Base-by-base conservation (phyloP, 2,888 invertebrate genomes). In the Brachyptera risi region DNA sequence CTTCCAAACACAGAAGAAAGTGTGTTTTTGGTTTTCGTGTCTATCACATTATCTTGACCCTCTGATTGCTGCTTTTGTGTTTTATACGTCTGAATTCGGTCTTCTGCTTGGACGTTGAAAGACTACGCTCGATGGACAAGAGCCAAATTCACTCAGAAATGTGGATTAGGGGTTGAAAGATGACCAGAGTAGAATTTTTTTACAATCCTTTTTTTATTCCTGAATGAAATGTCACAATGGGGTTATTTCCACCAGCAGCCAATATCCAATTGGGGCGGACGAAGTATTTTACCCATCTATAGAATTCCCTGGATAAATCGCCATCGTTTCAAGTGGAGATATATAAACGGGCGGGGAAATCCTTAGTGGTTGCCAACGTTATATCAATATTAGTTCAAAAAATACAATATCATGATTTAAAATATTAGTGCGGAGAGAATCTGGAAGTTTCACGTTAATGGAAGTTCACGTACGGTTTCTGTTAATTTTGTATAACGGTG, bases 191-290 rank as follows among this genome's bases (percentile, higher is more conserved):
- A 17, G 35, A 35, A 31, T 37, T 54, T 54, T 54, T 54, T 54
- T 35, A 17, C 35, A 54, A 54, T 37, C 15, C 54, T 37, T 54
- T 31, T 31, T 54, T 54, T 23, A 24, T 24, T 24, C 24, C 24
- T 37, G 54, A 54, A 54, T 54, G 54, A 54, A 35, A 54, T 54
- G 54, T 54, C 54, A 54, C 54, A 54, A 54, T 54, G 54, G 54
- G 54, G 51, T 54, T 54, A 54, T 37, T 54, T 54, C 54, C 54
- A 54, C 19, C 37, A 17, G 54, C 15, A 23, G 54, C 54, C 54
- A 54, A 54, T 54, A 54, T 54, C 54, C 54, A 54, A 54, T 54
- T 54, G 54, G 17, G 44, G 11, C 44, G 31, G 54, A 47, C 37
- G 35, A 54, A 54, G 54, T 17, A 54, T 47, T 47, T 47, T 54